Base-by-base conservation (phyloP, 2,113 vertebrate species). In the Chlorocebus sabaeus region DNA sequence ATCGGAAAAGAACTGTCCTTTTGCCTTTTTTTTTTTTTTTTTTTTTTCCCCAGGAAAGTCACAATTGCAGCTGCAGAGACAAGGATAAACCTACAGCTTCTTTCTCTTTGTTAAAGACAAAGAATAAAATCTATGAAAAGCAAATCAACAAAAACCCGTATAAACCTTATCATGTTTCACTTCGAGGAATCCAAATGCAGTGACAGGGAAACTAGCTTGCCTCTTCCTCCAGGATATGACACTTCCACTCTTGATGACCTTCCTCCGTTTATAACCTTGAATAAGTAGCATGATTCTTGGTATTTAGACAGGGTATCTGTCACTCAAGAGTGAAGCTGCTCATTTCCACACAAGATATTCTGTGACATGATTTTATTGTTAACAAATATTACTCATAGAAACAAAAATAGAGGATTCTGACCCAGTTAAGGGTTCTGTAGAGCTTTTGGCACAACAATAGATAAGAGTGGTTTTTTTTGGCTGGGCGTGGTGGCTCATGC, bases 1-100 rank as follows among this genome's bases (percentile, higher is more conserved):
- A 48, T 81, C 70, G n/a, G 84, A 67, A 97, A 96, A 18, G 2
- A 90, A 92, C 57, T 81, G 14, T 96, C 96, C 92, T 96, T 96
- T 97, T 90, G 97, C 25, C 87, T 86, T 64, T 64, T 50, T 48
- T 11, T 50, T 48, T 50, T 64, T 64, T 32, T 13, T 30, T 25
- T 27, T 30, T 64, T 13, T 64, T 64, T 11, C 20, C 12, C 20
- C 12, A 55, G 57, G 92, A 85, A 50, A 75, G 45, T 55, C 92
- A 90, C 17, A 27, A 86, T 92, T 93, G 78, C 93, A 57, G 76
- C 80, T 78, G 35, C 52, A 52, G 52, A 38, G 38, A 84, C 17
- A 55, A 52, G 17, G 4, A n/a, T n/a, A 81, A 78, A 61, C 45
- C 80, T 52, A 22, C 43, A 84, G 64, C 32, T 87, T 40, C 57